phyloP scores from a whole-genome alignment of 2,113 vertebrate genomes.

The Oryctolagus cuniculus region mOryCun1.1 NC_091451.1:20509501-20510000 shows the following conservation, averaged over 20 bases:
- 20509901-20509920: conserved; percentile 49
- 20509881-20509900: conserved; percentile 25
- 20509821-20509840: neutral
- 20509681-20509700: conserved; percentile 79
- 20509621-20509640: conserved; percentile 53
- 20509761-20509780: conserved; percentile 70
- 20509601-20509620: neutral
- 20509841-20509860: neutral
- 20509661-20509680: conserved; percentile 84
- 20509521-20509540: neutral
- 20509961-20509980: neutral
- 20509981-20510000: neutral
- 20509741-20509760: conserved; percentile 81
- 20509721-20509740: conserved; percentile 85
- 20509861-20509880: neutral
- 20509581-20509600: neutral
- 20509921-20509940: conserved; percentile 5
- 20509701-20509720: conserved; percentile 82
- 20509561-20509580: neutral
- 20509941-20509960: neutral
- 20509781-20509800: conserved; percentile 68
- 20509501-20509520: neutral
- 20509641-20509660: conserved; percentile 75
- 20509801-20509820: conserved; percentile 39
- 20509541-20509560: neutral